Percentiles rank a stretch among this genome's conserved stretches.
Conservation (phyloP, 2,888 invertebrate genomes). For the Augochlorella aurata region DNA sequence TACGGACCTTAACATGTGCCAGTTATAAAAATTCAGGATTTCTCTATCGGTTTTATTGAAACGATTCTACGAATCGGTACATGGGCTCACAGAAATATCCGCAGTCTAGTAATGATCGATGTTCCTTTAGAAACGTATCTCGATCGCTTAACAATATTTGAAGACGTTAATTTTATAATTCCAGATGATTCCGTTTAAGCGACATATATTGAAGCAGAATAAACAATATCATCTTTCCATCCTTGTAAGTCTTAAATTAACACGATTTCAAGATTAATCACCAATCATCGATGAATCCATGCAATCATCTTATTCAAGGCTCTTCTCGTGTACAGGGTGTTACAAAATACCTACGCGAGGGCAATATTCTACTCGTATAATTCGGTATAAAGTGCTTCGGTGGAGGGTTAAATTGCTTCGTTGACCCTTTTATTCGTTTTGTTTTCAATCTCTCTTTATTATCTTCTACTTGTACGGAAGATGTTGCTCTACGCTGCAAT, state of each 20-base stretch:
- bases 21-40: background rate
- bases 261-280: conserved; percentile 17
- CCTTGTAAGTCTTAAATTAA: conserved; percentile 17
- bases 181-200: conserved; percentile 19
- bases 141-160: conserved; percentile 1
- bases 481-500: background rate
- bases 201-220: conserved; percentile 18
- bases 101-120: conserved; percentile 20
- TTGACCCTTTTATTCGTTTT: background rate
- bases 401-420: background rate
- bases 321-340: conserved; percentile 10
- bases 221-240: conserved; percentile 17
- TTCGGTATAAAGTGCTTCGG: background rate
- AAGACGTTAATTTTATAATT: conserved; percentile 15
- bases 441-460: background rate
- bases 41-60: background rate
- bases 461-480: background rate
- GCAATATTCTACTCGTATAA: background rate
- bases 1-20: background rate
- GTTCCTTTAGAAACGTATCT: conserved; percentile 1
- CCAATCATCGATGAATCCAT: conserved; percentile 6
- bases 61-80: background rate
- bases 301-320: background rate
- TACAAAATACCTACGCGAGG: background rate
- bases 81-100: background rate